Base-by-base conservation (phyloP, 1,140 invertebrate species). In the Drosophila erecta region DNA sequence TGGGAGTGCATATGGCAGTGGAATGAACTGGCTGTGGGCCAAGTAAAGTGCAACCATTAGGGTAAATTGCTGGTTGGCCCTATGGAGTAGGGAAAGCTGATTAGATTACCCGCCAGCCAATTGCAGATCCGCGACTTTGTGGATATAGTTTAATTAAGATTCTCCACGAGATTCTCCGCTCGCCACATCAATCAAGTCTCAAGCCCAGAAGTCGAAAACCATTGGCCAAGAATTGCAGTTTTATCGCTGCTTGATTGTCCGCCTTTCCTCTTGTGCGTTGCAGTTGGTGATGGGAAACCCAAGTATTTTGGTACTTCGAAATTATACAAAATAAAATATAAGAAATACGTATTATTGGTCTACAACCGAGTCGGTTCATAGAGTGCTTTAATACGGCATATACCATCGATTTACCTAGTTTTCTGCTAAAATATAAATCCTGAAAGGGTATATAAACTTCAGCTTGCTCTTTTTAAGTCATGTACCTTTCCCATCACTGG, bases 41-140 rank as follows among this genome's bases (percentile, higher is more conserved):
- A 22, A 49, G 61, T 58, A 50, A 76, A 76, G 62, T 67, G 74
- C 74, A 76, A 35, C 72, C 72, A 76, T 76, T 76, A 75, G 47
- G 57, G 72, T 30, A 60, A 57, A 76, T 69, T 49, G 67, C 64
- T 57, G 62, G 49, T 24, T 49, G 71, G 20, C 54, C 46, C 33
- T 53, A 40, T 47, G 55, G 22, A 58, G 51, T 30, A 76, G 73
- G 41, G 81, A 85, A 72, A 73, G 72, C 55, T 76, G 72, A 76
- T 83, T 75, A 62, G 40, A 73, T 67, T 57, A 81, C 57, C 60
- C 49, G 50, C 43, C 20, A 44, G 73, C 62, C 64, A 72, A 72
- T 27, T 33, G n/a, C 55, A 49, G 53, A 51, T 41, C 46, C 46
- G 14, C 27, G 11, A 38, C 11, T 70, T 30, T 15, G n/a, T 17